A percentile compares a stretch with the other conserved stretches of the same genome.
These are phyloP conservation scores for Cottoperca gobio DNA, from an alignment of 2,797 vertebrate species.

Conservation along the genomic window DNA sequence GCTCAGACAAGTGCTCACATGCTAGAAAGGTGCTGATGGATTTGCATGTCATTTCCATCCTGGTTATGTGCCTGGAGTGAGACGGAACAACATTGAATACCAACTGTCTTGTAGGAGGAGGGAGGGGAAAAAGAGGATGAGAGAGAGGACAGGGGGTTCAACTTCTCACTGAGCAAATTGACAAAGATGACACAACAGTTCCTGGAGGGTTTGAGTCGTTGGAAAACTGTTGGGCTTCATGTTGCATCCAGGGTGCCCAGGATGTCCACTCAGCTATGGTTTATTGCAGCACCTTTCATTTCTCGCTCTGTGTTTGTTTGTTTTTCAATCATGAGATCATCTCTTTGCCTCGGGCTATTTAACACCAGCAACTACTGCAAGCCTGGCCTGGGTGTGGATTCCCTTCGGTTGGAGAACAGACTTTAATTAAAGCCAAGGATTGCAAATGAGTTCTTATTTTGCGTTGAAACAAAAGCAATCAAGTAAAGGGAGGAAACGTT, in stretches of 20 bases:
- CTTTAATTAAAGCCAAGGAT: neutral
- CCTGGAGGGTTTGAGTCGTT: conserved; percentile 50
- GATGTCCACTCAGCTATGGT: neutral
- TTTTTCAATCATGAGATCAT: conserved; percentile 52
- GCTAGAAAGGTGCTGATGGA: conserved; percentile 55
- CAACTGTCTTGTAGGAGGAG: conserved; percentile 69
- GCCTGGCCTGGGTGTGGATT: conserved; percentile 44
- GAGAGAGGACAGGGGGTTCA: conserved; percentile 4
- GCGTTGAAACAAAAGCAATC: conserved; percentile 3
- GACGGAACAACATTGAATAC: conserved; percentile 32
- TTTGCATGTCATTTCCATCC: conserved; percentile 89
- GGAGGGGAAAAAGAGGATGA: conserved; percentile 20
- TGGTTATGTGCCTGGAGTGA: conserved; percentile 67
- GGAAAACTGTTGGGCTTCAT: conserved; percentile 41
- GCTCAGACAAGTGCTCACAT: conserved; percentile 65
- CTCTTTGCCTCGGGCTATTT: conserved; percentile 31
- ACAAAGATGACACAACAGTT: conserved; percentile 64
- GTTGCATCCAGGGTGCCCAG: neutral
- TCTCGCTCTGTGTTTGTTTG: conserved; percentile 6
- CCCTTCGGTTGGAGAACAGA: conserved; percentile 20
- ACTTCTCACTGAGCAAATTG: conserved; percentile 64
- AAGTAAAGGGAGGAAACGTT: no score
- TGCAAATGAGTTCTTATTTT: neutral
- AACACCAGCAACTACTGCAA: conserved; percentile 5
- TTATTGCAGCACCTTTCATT: neutral